Base-by-base conservation (phyloP, 2,113 vertebrate species). In the Labeo catla region DNA sequence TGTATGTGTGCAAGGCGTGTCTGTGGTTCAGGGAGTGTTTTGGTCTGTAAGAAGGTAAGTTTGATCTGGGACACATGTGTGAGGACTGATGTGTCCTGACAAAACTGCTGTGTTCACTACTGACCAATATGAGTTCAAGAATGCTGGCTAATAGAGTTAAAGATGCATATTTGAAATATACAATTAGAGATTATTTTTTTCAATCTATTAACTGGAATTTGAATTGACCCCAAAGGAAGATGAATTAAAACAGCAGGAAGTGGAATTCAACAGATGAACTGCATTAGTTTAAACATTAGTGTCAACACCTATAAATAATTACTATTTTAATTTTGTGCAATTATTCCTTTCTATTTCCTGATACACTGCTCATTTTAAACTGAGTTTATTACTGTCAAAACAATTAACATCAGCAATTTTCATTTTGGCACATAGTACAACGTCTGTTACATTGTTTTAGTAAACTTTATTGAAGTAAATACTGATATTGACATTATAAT, bases 21-120 rank as follows among this genome's bases (percentile, higher is more conserved):
- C 87, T 79, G 80, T 83, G 84, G 84, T 86, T 39, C 70, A 86
- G 87, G 84, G 84, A 79, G 84, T 74, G 84, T 86, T 83, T 61
- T 86, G 59, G 43, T 81, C 43, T 81, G 73, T 76, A 74, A 66
- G 65, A 72, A 28, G 66, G 79, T 76, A 80, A 28, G 68, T 76
- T 87, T 81, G 11, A 85, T 70, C 78, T 43, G 59, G 21, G 34
- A 50, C 45, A 59, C 13, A 15, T 65, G 80, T 6, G 4, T 59
- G 23, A 73, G 5, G 21, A 49, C n/a, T 23, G 23, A 49, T 76
- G 70, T 86, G 80, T 83, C 28, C 15, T 68, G 73, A 28, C 9
- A 66, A 5, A 66, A 47, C 34, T 19, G 34, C 28, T 76, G 66
- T 81, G 43, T 81, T 9, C 50, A 57, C 54, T 68, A 43, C 54